Percentiles rank a stretch among this genome's conserved stretches.
phyloP scores from a whole-genome alignment of 2,888 invertebrate genomes.

The Dexiosoma caninum region DNA sequence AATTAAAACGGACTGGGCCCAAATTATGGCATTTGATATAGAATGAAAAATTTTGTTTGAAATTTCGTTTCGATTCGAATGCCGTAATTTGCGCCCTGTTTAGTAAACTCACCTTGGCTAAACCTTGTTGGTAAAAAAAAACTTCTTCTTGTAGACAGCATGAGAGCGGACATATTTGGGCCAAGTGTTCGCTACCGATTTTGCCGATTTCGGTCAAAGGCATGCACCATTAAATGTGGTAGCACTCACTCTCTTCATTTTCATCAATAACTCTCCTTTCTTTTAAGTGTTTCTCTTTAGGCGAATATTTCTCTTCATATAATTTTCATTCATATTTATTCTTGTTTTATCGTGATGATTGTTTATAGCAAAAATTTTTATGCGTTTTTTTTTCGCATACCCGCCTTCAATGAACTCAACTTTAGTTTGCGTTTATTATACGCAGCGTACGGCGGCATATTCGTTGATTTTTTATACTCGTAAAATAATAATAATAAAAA shows the following conservation, averaged over 20 bases:
- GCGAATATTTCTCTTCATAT: neutral
- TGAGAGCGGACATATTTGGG: too few relatives aligned
- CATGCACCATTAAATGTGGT: neutral
- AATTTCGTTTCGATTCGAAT: too few relatives aligned
- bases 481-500: slow-evolving; percentile 11
- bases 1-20: too few relatives aligned
- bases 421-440: slow-evolving; percentile 64
- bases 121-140: too few relatives aligned
- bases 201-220: too few relatives aligned
- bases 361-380: slow-evolving; percentile 61
- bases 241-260: neutral
- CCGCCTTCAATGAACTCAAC: slow-evolving; percentile 60
- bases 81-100: too few relatives aligned
- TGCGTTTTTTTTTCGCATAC: slow-evolving; percentile 61
- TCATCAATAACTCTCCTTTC: neutral
- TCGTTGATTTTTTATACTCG: slow-evolving; percentile 47
- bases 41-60: too few relatives aligned
- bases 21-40: too few relatives aligned
- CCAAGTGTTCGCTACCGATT: too few relatives aligned
- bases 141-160: too few relatives aligned
- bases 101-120: too few relatives aligned
- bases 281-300: neutral
- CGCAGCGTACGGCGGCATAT: slow-evolving; percentile 63
- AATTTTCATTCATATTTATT: slow-evolving; percentile 51
- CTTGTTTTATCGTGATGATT: slow-evolving; percentile 34